Base-by-base conservation (phyloP, 2,113 vertebrate species). In the Athene cunicularia region DNA sequence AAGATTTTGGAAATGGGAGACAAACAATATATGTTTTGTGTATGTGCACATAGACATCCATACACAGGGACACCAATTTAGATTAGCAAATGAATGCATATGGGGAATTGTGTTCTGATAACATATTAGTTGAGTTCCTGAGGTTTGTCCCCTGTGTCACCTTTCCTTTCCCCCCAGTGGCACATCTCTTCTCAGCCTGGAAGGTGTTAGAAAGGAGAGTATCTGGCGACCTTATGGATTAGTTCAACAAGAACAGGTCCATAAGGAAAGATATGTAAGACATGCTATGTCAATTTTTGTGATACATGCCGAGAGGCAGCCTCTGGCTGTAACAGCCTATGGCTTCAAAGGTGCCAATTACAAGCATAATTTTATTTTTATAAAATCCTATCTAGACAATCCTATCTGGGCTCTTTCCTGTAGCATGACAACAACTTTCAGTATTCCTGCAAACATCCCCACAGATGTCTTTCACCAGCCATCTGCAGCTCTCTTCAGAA, bases 41-140 rank as follows among this genome's bases (percentile, higher is more conserved):
- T 35, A 21, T 16, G 22, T 30, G 30, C 62, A 64, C 76, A 22
- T 11, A 47, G 70, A 35, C 37, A 45, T 41, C 21, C 52, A 13
- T 28, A 43, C 21, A 43, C 0, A 0, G 5, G 24, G 53, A n/a
- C 5, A n/a, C 8, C 16, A n/a, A 8, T 52, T 64, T 27, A 59
- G 41, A 52, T 68, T 23, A 35, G 16, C 47, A 60, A 75, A 17
- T 24, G 28, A 84, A 41, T 37, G 56, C 20, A 12, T 3, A 21
- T 5, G 28, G 37, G 39, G 23, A 37, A 33, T 20, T 55, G 26
- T 47, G 58, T 74, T 58, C 37, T 71, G 23, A 30, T 39, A 74
- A 74, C 3, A 24, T 1, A 26, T 12, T 22, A 28, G 39, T 23
- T 12, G n/a, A 30, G 24, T 52, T 63, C 56, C 52, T 28, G 77